These are phyloP conservation scores for Cerastis leucographa DNA, from an alignment of 2,888 invertebrate genomes.

Conservation along the genomic window DNA sequence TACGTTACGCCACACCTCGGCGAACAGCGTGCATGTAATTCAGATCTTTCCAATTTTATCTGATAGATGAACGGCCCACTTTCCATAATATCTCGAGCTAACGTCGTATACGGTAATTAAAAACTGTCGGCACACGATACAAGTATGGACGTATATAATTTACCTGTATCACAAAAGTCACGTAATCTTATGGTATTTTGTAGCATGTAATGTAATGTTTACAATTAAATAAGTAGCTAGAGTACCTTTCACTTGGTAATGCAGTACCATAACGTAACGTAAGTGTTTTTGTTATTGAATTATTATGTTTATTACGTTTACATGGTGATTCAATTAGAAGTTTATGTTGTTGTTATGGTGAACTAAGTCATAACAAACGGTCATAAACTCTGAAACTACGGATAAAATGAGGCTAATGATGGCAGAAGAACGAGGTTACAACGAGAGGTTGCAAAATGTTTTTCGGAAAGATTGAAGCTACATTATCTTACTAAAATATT, in stretches of 20 bases:
- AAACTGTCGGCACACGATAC: slow-evolving; percentile 39
- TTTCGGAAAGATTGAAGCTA: neutral
- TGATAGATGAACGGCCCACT: slow-evolving; percentile 56
- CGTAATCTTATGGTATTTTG: slow-evolving; percentile 59
- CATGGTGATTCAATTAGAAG: slow-evolving; percentile 24
- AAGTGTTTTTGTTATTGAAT: slow-evolving; percentile 49
- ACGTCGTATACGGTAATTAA: slow-evolving; percentile 56
- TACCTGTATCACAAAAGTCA: slow-evolving; percentile 44
- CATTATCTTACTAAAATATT: neutral
- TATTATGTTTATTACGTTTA: slow-evolving; percentile 48
- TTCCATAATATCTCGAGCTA: slow-evolving; percentile 48
- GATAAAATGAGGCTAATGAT: neutral
- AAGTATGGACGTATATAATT: slow-evolving; percentile 48
- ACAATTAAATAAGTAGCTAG: slow-evolving; percentile 55
- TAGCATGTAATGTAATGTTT: slow-evolving; percentile 52
- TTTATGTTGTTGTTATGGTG: slow-evolving; percentile 29
- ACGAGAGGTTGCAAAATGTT: neutral
- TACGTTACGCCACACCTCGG: slow-evolving; percentile 47
- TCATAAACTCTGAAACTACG: neutral
- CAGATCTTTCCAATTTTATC: slow-evolving; percentile 59
- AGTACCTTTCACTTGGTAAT: slow-evolving; percentile 67
- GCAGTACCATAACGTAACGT: slow-evolving; percentile 51
- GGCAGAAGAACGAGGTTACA: neutral
- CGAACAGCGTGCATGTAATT: slow-evolving; percentile 51
- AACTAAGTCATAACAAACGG: slow-evolving; percentile 3